phyloP scores from a whole-genome alignment of 92 coral and sea anemone species.

The Palythoa caribaeorum region DNA sequence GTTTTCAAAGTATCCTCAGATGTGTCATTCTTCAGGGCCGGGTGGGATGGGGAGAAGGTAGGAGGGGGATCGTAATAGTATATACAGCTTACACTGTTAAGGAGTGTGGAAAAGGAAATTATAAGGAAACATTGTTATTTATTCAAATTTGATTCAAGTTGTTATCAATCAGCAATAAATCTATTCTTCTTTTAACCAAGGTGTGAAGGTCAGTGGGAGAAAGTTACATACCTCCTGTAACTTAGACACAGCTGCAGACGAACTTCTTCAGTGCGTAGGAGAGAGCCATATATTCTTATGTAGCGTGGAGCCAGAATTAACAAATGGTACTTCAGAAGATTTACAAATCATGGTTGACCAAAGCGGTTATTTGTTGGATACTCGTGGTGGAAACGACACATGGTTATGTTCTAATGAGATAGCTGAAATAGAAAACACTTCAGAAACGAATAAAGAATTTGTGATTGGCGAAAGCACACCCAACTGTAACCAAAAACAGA shows the following conservation, averaged over 20 bases:
- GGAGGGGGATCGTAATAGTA: too few relatives aligned
- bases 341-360: background rate
- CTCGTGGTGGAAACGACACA: background rate
- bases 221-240: too few relatives aligned
- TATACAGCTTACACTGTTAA: too few relatives aligned
- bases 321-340: background rate
- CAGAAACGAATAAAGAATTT: background rate
- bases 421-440: background rate
- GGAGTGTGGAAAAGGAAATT: too few relatives aligned
- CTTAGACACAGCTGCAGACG: background rate
- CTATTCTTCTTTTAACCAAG: background rate
- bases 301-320: conserved; percentile 18
- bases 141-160: too few relatives aligned
- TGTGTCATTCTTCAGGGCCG: too few relatives aligned
- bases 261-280: conserved; percentile 20
- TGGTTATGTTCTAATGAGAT: background rate
- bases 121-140: too few relatives aligned
- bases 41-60: too few relatives aligned
- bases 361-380: background rate
- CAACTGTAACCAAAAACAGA: background rate
- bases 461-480: background rate
- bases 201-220: background rate
- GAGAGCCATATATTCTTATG: conserved; percentile 30
- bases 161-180: too few relatives aligned
- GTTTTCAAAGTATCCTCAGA: too few relatives aligned